Percentiles rank a stretch among this genome's conserved stretches.
These are phyloP conservation scores for Ephialtes manifestator DNA, from an alignment of 2,888 invertebrate genomes.

Conservation along the genomic window DNA sequence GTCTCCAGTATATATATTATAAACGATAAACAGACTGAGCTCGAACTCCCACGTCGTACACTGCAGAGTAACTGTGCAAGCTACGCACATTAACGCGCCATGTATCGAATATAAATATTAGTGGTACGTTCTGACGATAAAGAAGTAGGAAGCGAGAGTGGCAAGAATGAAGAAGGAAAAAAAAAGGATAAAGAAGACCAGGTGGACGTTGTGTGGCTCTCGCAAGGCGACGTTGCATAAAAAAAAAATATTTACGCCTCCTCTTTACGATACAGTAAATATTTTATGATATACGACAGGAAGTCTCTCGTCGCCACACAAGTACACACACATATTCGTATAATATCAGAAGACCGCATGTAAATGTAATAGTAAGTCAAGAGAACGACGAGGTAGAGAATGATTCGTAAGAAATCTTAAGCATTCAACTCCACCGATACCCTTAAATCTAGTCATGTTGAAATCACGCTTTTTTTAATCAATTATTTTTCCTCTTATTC, in stretches of 20 bases:
- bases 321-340: not conserved
- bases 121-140: not conserved
- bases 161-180: not conserved
- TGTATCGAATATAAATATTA: constrained; percentile 44
- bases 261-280: constrained; percentile 35
- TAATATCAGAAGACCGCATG: not conserved
- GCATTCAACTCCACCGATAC: not conserved
- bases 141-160: constrained; percentile 9
- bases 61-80: not conserved
- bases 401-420: not conserved
- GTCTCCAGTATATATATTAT: constrained; percentile 8
- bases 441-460: not conserved
- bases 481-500: too few relatives aligned
- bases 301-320: not conserved
- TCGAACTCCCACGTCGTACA: constrained; percentile 11
- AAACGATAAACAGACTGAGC: constrained; percentile 3
- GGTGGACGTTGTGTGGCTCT: constrained; percentile 15
- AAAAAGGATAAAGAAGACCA: not conserved
- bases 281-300: constrained; percentile 23
- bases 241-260: constrained; percentile 25
- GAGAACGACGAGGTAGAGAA: not conserved
- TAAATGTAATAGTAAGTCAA: not conserved
- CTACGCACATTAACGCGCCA: not conserved
- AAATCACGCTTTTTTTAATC: too few relatives aligned
- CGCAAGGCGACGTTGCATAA: constrained; percentile 2